Evolutionary conservation across 2,113 vertebrate genomes (phyloP).

Genomic region (Brachypteracias leptosomus): DNA sequence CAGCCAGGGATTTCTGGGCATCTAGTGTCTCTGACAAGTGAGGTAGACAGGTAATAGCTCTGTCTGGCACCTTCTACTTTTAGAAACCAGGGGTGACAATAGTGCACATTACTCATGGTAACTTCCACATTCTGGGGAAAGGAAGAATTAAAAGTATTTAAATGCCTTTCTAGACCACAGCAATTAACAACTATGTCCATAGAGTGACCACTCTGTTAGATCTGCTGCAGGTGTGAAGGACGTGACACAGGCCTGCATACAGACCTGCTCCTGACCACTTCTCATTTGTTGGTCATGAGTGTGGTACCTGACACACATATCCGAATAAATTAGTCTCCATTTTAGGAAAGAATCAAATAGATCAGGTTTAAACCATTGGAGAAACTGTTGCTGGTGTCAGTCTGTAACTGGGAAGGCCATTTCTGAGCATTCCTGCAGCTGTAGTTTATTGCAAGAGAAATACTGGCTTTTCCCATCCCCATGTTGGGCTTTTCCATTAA

Average conservation of each 20-base stretch:
- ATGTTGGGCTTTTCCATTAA: background rate
- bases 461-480: background rate
- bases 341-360: background rate
- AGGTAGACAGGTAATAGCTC: background rate
- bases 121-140: background rate
- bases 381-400: background rate
- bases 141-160: background rate
- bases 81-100: background rate
- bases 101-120: background rate
- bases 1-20: background rate
- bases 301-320: background rate
- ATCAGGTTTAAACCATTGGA: background rate
- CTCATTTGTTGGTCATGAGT: background rate
- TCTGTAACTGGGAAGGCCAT: background rate
- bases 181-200: background rate
- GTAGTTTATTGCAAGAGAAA: background rate
- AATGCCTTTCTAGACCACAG: background rate
- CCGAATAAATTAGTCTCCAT: background rate
- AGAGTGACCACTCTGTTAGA: background rate
- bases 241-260: accelerated
- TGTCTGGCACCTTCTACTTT: background rate
- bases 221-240: background rate
- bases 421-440: background rate
- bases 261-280: background rate
- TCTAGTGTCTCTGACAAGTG: background rate